These are phyloP conservation scores for Heliconius erato DNA, from an alignment of 2,888 invertebrate species.

Conservation along the genomic window DNA sequence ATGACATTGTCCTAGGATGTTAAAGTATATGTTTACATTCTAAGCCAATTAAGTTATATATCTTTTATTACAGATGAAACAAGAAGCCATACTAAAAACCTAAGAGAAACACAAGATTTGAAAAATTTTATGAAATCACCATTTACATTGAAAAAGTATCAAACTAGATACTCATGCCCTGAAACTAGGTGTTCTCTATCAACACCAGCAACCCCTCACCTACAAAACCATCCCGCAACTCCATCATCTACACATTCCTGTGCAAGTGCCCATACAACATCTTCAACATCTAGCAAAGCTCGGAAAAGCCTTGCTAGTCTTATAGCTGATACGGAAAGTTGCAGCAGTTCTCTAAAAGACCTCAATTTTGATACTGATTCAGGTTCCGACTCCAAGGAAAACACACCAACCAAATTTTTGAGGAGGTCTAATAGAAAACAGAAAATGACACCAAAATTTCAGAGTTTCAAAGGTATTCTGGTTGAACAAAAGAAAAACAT, in stretches of 20 bases:
- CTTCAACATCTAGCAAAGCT: conserved; percentile 79
- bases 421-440: conserved; percentile 65
- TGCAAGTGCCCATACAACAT: conserved; percentile 74
- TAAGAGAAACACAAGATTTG: conserved; percentile 72
- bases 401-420: conserved; percentile 73
- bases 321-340: conserved; percentile 82
- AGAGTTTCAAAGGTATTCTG: conserved; percentile 77
- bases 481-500: conserved; percentile 74
- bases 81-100: conserved; percentile 67
- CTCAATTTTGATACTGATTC: conserved; percentile 82
- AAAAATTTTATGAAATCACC: conserved; percentile 83
- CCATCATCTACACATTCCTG: conserved; percentile 81
- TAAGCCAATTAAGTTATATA: background rate
- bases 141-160: conserved; percentile 80
- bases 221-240: conserved; percentile 76
- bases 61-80: conserved; percentile 65
- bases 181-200: conserved; percentile 72
- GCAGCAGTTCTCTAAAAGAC: conserved; percentile 83
- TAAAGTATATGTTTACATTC: background rate
- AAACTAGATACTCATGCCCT: conserved; percentile 69
- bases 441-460: conserved; percentile 72
- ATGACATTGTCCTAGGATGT: background rate
- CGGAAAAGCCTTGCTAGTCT: conserved; percentile 79
- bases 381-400: conserved; percentile 80
- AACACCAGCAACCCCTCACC: conserved; percentile 76